Conservation (phyloP, 2,797 vertebrate species). For the Pseudochirops cupreus region DNA sequence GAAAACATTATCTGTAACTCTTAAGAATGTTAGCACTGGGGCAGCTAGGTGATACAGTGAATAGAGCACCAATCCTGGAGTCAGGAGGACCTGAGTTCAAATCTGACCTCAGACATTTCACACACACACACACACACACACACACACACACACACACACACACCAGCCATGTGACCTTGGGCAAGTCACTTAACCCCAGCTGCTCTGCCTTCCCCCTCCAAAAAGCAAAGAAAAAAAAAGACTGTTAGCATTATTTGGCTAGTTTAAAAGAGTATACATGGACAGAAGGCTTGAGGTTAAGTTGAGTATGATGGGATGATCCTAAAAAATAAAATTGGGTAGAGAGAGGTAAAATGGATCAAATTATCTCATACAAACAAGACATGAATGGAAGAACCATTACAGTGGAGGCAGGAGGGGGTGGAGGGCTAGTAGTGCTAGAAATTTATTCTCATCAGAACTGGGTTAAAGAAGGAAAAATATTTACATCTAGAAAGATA, state of each 20-base stretch:
- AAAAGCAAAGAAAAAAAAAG: not conserved
- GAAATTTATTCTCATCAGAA: not conserved
- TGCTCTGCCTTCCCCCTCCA: no score
- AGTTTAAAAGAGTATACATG: not conserved
- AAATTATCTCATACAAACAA: not conserved
- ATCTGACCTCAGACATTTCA: no score
- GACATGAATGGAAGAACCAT: not conserved
- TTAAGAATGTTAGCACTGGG: not conserved
- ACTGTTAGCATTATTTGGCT: not conserved
- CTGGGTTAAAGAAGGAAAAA: not conserved
- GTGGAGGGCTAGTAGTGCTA: not conserved
- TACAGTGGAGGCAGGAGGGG: not conserved
- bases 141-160: no score
- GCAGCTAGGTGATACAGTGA: no score
- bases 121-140: no score
- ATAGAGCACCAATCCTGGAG: no score
- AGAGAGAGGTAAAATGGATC: not conserved
- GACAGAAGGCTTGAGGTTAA: not conserved
- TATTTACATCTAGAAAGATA: not conserved
- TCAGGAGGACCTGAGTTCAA: no score
- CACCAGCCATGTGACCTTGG: no score
- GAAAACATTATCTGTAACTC: not conserved
- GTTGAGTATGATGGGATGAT: not conserved
- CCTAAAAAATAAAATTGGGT: not conserved
- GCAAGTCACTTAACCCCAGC: no score